Evolutionary conservation across 92 coral and sea anemone genomes (phyloP).

Genomic region (Epizoanthus stellaris): DNA sequence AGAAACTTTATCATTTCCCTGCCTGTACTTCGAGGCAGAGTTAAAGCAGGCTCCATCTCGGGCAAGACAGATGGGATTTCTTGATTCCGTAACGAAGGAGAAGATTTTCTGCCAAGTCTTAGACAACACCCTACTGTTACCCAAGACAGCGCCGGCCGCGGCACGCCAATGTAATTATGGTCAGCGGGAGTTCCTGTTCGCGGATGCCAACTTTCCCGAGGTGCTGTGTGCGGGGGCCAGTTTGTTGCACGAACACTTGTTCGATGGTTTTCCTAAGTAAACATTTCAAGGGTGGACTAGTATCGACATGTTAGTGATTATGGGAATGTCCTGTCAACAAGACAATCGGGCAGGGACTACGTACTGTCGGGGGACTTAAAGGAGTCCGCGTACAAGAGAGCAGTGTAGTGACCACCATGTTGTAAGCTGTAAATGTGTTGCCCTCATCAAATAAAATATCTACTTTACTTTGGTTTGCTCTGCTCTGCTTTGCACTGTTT

Average conservation of each 20-base stretch:
- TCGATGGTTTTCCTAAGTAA: conserved; percentile 1
- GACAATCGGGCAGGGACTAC: too few relatives aligned
- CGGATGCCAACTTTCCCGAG: conserved; percentile 77
- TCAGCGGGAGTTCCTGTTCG: conserved; percentile 88
- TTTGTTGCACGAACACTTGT: conserved; percentile 65
- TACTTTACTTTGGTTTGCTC: too few relatives aligned
- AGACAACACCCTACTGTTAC: conserved; percentile 82
- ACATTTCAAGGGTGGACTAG: background rate
- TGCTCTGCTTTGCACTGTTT: too few relatives aligned
- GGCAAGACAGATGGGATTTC: conserved; percentile 84
- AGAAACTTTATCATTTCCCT: conserved; percentile 78
- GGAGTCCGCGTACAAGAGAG: too few relatives aligned
- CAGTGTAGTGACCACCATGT: too few relatives aligned
- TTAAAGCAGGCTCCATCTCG: conserved; percentile 78
- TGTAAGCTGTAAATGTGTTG: too few relatives aligned
- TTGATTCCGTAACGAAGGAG: conserved; percentile 69
- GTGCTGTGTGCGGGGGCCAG: conserved; percentile 69
- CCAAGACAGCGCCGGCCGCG: conserved; percentile 67
- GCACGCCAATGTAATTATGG: conserved; percentile 88
- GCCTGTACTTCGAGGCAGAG: conserved; percentile 95
- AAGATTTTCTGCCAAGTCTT: conserved; percentile 88
- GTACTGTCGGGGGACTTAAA: too few relatives aligned
- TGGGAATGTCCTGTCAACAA: too few relatives aligned
- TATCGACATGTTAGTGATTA: background rate
- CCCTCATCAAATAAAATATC: too few relatives aligned